phyloP scores from a whole-genome alignment of 2,888 invertebrate genomes.

The Apamea crenata region DNA sequence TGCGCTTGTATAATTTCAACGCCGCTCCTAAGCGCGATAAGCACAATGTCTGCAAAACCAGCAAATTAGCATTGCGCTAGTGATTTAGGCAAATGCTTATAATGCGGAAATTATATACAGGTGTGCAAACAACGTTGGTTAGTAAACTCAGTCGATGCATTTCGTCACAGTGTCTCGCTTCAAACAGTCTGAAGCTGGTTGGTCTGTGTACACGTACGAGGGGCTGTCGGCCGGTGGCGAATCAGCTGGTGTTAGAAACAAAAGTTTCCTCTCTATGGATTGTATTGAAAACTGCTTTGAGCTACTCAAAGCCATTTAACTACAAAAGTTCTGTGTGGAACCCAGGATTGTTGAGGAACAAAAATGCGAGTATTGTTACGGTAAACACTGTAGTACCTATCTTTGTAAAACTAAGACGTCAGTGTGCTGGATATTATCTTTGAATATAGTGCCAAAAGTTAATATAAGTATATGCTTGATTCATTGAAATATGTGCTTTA shows the following conservation, averaged over 20 bases:
- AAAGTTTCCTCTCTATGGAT: background rate
- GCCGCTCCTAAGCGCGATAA: background rate
- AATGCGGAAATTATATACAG: slow-evolving; percentile 40
- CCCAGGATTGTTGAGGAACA: background rate
- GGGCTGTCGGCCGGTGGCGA: too few relatives aligned
- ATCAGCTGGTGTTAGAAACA: background rate
- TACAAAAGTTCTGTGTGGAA: background rate
- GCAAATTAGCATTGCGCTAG: slow-evolving; percentile 18
- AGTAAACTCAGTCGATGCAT: slow-evolving; percentile 5
- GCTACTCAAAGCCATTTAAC: background rate
- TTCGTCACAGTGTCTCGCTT: background rate
- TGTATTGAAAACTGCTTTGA: background rate
- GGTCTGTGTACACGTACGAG: background rate
- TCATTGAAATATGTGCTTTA: slow-evolving; percentile 13
- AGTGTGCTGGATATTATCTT: slow-evolving; percentile 5
- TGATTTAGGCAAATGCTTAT: slow-evolving; percentile 47
- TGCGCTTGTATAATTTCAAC: background rate
- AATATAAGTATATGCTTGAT: background rate
- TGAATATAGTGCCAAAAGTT: background rate
- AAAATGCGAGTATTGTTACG: background rate
- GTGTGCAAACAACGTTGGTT: slow-evolving; percentile 35
- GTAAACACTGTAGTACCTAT: background rate
- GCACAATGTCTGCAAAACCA: slow-evolving; percentile 31
- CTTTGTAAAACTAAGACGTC: slow-evolving; percentile 3
- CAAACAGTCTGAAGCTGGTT: background rate